Evolutionary conservation across 2,888 invertebrate species (phyloP), one percentile per base, ranked within the genome.

Genomic region (Hololepta plana): DNA sequence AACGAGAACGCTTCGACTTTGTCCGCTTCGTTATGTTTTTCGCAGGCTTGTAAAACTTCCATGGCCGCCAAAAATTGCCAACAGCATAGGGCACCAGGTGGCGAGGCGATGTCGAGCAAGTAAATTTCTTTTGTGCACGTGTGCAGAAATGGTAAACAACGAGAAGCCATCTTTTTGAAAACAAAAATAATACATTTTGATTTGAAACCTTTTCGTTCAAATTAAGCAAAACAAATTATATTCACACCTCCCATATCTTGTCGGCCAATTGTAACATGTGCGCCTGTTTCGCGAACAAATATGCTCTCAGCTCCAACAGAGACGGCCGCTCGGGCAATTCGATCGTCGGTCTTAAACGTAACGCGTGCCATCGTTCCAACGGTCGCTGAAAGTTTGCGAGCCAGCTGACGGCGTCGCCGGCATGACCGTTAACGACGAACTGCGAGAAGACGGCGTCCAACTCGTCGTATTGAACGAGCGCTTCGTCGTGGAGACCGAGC

Each of bases 371-470:
- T 23, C 70, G 66, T 27, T 75, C 76, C 23, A 88, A 64, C 1
- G 81, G 73, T 38, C 67, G 68, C 46, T 76, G 74, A 48, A 91
- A 88, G 17, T 72, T 69, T 31, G 65, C 65, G 37, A 93, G 58
- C 91, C 91, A 93, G 3, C 9, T 67, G 29, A 85, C 81, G 45
- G 75, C 73, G 44, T 84, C 87, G 33, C 84, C 79, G 36, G 81
- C 69, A 45, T 81, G 79, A n/a, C 87, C 82, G 58, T 91, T 91
- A 38, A 88, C 73, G 28, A 95, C 77, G 58, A 91, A 93, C 59
- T 95, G 93, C 2, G 91, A 88, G 53, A 95, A 91, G 39, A 95
- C 66, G 25, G 91, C 93, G 59, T 95, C 93, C 45, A 96, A 60
- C 57, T 95, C 95, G 51, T 95, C 95, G 51, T 93, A 96, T 47